A percentile compares a stretch with the other conserved stretches of the same genome.
Conservation (phyloP, 2,888 invertebrate genomes). For the Ophion slaviceki region DNA sequence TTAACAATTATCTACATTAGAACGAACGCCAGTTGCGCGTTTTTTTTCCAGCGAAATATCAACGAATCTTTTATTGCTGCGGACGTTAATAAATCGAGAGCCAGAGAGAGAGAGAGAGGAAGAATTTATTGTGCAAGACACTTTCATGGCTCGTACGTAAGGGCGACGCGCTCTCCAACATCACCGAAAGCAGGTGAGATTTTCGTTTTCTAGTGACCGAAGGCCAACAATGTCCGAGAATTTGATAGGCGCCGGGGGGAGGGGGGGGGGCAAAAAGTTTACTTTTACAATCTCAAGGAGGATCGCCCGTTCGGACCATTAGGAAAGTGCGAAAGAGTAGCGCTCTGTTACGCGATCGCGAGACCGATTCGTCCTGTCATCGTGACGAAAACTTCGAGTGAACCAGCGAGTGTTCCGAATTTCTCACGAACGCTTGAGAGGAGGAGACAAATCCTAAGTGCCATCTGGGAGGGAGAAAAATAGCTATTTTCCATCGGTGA, state of each 20-base stretch:
- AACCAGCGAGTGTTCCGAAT: neutral
- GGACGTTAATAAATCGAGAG: constrained; percentile 34
- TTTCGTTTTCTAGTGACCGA: constrained; percentile 7
- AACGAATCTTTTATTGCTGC: constrained; percentile 12
- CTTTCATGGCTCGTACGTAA: constrained; percentile 24
- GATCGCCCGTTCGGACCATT: neutral
- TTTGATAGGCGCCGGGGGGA: neutral
- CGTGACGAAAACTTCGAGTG: neutral
- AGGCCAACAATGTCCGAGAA: constrained; percentile 15
- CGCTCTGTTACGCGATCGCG: neutral
- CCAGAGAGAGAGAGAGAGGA: neutral
- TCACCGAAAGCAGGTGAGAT: neutral
- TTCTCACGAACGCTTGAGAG: neutral
- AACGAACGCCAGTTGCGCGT: neutral
- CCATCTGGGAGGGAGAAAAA: neutral
- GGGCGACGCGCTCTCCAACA: constrained; percentile 15
- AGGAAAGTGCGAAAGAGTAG: neutral
- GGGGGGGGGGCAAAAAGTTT: neutral
- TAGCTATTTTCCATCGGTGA: neutral
- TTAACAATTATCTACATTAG: constrained; percentile 31
- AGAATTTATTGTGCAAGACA: constrained; percentile 6
- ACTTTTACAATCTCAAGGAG: constrained; percentile 22
- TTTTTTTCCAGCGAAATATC: neutral
- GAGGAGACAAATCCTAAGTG: neutral
- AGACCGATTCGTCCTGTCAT: no score